Evolutionary conservation across 2,113 vertebrate genomes (phyloP), one percentile per base, ranked within the genome.

Genomic region (Trogon surrucura): DNA sequence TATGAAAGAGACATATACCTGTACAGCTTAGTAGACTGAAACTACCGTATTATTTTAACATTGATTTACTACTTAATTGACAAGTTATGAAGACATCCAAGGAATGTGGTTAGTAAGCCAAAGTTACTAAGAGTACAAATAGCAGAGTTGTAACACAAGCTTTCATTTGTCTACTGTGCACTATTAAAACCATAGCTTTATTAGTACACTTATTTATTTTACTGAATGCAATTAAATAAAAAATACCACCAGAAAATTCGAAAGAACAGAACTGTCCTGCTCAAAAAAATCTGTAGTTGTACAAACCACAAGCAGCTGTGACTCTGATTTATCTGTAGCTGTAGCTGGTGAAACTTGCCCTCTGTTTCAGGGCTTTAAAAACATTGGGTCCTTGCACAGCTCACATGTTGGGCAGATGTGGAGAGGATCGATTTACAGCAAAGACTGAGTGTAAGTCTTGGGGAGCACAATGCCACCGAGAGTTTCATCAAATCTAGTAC

Each of bases 361-460:
- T 70, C 18, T 84, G 15, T 66, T 83, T 51, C 22, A 80, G 21
- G 13, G 41, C 19, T 50, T 78, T 77, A 93, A 84, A 91, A 95
- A 80, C 25, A 45, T 1, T 12, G n/a, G 58, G 29, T 12, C 34
- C 94, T 75, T 48, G 50, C 69, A 65, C 1, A 16, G 72, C 75
- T 86, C 96, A 94, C 25, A 14, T 95, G 93, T 25, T 77, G 57
- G 87, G 66, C 89, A 97, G 93, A 97, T 94, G 88, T 91, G 71
- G 32, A 77, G 19, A 32, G 44, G 60, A 94, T 94, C 91, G 48
- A 27, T 85, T 88, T 96, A 87, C 80, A 91, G 65, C 11, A 66
- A 47, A 51, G 67, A 69, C 50, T 86, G 41, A 69, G 57, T 72
- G 47, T 72, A 89, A 84, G 60, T 69, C 58, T 54, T 26, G 13